A percentile compares a stretch with the other conserved stretches of the same genome.
Conservation (phyloP, 1,140 invertebrate genomes). For the Lethrus apterus region DNA sequence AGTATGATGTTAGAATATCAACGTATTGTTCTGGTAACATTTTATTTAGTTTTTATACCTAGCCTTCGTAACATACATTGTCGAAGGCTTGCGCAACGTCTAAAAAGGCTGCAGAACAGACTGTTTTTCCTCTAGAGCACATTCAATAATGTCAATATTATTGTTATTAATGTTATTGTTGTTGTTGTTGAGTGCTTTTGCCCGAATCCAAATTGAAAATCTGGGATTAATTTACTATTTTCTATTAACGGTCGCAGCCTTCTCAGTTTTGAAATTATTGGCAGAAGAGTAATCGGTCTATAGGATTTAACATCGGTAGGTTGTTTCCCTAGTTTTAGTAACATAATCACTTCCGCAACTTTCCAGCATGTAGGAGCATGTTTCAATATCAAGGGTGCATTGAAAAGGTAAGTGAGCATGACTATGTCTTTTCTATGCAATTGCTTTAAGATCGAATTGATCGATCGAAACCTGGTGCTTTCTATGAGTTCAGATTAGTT, state of each 20-base stretch:
- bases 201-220: constrained; percentile 4
- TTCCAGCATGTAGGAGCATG: background rate
- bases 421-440: constrained; percentile 8
- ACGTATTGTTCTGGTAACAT: background rate
- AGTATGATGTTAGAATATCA: background rate
- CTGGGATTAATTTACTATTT: constrained; percentile 1
- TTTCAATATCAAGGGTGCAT: background rate
- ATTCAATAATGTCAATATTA: constrained; percentile 3
- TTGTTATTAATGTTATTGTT: background rate
- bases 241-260: background rate
- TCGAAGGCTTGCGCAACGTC: background rate
- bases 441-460: constrained; percentile 6
- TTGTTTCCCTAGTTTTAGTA: constrained; percentile 8
- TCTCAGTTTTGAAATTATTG: constrained; percentile 13
- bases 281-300: constrained; percentile 6
- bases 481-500: constrained; percentile 8
- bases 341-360: constrained; percentile 6
- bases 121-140: constrained; percentile 1
- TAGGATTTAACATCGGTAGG: constrained; percentile 9
- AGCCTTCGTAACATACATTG: background rate
- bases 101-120: constrained; percentile 2
- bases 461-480: constrained; percentile 2
- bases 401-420: constrained; percentile 5
- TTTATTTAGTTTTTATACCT: background rate
- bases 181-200: background rate